Conservation (phyloP, 2,888 invertebrate genomes). For the Anarsia innoxiella region DNA sequence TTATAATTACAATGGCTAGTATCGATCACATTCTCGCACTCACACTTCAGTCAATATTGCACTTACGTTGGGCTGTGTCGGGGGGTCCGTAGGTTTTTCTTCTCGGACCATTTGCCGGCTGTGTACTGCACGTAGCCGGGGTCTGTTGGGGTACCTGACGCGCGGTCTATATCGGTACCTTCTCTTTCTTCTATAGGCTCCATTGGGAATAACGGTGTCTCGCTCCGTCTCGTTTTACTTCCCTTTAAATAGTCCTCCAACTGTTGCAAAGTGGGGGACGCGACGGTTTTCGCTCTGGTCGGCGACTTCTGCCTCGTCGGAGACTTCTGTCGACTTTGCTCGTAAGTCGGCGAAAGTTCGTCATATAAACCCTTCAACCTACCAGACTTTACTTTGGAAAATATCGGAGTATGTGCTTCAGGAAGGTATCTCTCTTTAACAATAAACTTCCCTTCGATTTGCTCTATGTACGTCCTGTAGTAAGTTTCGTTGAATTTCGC, state of each 20-base stretch:
- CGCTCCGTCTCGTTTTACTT: slow-evolving; percentile 49
- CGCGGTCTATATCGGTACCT: slow-evolving; percentile 47
- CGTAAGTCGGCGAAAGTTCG: slow-evolving; percentile 52
- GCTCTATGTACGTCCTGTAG: slow-evolving; percentile 56
- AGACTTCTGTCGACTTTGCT: slow-evolving; percentile 36
- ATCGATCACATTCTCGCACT: slow-evolving; percentile 8
- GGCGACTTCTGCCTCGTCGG: slow-evolving; percentile 55
- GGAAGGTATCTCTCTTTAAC: slow-evolving; percentile 64
- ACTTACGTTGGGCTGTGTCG: slow-evolving; percentile 66
- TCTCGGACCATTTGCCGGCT: slow-evolving; percentile 80
- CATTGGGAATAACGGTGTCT: slow-evolving; percentile 68
- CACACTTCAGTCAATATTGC: slow-evolving; percentile 15
- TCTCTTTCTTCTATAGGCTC: slow-evolving; percentile 67
- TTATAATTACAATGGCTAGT: slow-evolving; percentile 15
- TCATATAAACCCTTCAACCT: slow-evolving; percentile 52
- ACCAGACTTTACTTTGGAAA: slow-evolving; percentile 61
- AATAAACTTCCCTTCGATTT: slow-evolving; percentile 46
- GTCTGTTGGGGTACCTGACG: slow-evolving; percentile 81
- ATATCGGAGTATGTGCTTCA: slow-evolving; percentile 65
- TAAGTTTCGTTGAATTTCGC: slow-evolving; percentile 65
- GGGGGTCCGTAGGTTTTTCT: slow-evolving; percentile 73
- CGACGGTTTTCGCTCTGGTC: slow-evolving; percentile 49
- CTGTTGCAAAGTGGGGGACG: slow-evolving; percentile 65
- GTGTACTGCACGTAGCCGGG: slow-evolving; percentile 84
- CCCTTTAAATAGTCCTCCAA: slow-evolving; percentile 63